phyloP scores from a whole-genome alignment of 1,140 invertebrate species.

The Heliconius nattereri region DNA sequence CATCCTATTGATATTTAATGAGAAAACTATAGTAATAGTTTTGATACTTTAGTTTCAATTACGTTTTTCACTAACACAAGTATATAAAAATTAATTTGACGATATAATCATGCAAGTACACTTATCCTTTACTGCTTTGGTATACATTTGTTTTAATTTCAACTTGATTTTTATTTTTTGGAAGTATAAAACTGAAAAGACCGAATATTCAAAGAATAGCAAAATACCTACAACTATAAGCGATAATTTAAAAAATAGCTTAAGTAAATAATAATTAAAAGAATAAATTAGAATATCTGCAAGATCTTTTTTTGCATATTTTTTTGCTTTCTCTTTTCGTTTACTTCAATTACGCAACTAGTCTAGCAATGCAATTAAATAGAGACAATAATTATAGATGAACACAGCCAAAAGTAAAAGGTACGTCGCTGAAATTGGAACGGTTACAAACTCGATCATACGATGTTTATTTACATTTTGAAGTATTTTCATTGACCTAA shows the following conservation, averaged over 20 bases:
- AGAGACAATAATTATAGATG: slow-evolving; percentile 20
- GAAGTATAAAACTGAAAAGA: too few species aligned
- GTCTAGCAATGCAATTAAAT: not conserved
- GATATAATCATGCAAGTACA: too few species aligned
- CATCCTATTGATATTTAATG: not conserved
- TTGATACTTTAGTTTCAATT: not conserved
- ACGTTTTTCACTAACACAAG: too few species aligned
- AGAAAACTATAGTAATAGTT: not conserved
- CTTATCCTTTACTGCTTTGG: too few species aligned
- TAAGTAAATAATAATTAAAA: too few species aligned
- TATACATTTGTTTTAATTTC: too few species aligned
- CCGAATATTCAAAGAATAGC: too few species aligned
- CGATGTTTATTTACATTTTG: slow-evolving; percentile 70
- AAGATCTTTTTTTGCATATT: not conserved
- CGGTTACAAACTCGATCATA: slow-evolving; percentile 64
- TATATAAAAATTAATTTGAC: too few species aligned
- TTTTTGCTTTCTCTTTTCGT: not conserved
- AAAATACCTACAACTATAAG: too few species aligned
- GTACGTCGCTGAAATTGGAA: slow-evolving; percentile 48
- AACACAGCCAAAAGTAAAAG: slow-evolving; percentile 7
- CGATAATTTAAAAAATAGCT: too few species aligned
- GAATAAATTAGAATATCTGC: not conserved
- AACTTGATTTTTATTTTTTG: too few species aligned
- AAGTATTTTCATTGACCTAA: slow-evolving; percentile 55
- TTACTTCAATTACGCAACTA: slow-evolving; percentile 17